Conservation (phyloP, 2,113 vertebrate genomes). For the Trogon melanurus region DNA sequence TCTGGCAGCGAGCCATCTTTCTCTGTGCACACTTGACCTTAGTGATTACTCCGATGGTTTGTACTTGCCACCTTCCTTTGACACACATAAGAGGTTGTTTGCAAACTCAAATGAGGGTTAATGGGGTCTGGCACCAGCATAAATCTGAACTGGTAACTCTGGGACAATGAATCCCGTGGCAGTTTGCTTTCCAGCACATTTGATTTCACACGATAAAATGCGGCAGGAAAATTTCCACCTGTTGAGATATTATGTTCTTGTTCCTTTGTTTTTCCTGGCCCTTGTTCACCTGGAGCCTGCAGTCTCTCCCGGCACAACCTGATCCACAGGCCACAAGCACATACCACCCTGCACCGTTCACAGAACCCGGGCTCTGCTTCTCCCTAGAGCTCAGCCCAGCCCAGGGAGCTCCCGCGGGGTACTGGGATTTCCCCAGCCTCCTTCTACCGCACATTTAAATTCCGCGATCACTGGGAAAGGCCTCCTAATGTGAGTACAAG, state of each 20-base stretch:
- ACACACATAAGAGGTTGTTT: slow-evolving; percentile 9
- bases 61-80: neutral
- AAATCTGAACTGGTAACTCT: neutral
- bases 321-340: neutral
- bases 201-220: slow-evolving; percentile 34
- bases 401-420: neutral
- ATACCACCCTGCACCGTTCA: accelerated
- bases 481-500: neutral
- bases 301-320: neutral
- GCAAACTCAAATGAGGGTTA: slow-evolving; percentile 28
- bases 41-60: slow-evolving; percentile 23
- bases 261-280: slow-evolving; percentile 55
- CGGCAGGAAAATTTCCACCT: slow-evolving; percentile 56
- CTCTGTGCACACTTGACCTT: slow-evolving; percentile 35
- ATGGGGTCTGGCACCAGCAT: slow-evolving; percentile 30
- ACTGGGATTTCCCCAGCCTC: neutral
- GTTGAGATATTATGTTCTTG: slow-evolving; percentile 45
- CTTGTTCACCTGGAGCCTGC: neutral
- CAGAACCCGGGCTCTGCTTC: neutral
- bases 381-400: neutral
- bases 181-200: neutral
- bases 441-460: neutral
- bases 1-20: slow-evolving; percentile 2
- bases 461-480: neutral
- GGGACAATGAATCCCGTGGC: neutral